phyloP scores from a whole-genome alignment of 2,888 invertebrate genomes.

The Latheticus oryzae region DNA sequence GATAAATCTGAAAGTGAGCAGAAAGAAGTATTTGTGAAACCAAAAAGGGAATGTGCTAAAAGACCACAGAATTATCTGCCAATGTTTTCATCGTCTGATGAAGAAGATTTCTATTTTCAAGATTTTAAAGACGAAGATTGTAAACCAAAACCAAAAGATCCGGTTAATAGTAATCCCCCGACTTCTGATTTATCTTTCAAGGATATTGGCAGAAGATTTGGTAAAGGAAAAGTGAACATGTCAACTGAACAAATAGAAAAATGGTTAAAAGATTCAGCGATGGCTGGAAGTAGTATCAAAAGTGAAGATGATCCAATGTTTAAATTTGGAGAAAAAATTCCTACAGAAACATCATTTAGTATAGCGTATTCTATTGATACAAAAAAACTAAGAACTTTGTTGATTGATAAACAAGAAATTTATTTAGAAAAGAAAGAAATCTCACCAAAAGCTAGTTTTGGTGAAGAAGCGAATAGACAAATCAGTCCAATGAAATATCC shows the following conservation, averaged over 20 bases:
- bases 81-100: slow-evolving; percentile 66
- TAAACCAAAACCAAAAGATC: slow-evolving; percentile 9
- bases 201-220: slow-evolving; percentile 63
- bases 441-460: slow-evolving; percentile 37
- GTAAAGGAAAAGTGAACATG: slow-evolving; percentile 76
- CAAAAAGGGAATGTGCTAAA: slow-evolving; percentile 63
- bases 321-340: slow-evolving; percentile 61
- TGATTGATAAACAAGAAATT: slow-evolving; percentile 35
- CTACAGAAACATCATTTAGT: slow-evolving; percentile 55
- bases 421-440: slow-evolving; percentile 22
- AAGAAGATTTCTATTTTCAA: slow-evolving; percentile 65
- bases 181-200: slow-evolving; percentile 62
- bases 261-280: slow-evolving; percentile 68
- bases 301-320: slow-evolving; percentile 61
- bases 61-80: slow-evolving; percentile 62
- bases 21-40: slow-evolving; percentile 49
- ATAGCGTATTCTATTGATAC: slow-evolving; percentile 49
- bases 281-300: slow-evolving; percentile 61
- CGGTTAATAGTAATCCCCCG: slow-evolving; percentile 51
- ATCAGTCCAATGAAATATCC: slow-evolving; percentile 43
- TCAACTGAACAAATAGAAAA: slow-evolving; percentile 77
- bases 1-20: slow-evolving; percentile 22
- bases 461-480: slow-evolving; percentile 5
- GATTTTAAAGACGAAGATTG: slow-evolving; percentile 50
- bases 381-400: slow-evolving; percentile 51